Base-by-base conservation (phyloP, 2,888 invertebrate species). In the Trichacis sp. region DNA sequence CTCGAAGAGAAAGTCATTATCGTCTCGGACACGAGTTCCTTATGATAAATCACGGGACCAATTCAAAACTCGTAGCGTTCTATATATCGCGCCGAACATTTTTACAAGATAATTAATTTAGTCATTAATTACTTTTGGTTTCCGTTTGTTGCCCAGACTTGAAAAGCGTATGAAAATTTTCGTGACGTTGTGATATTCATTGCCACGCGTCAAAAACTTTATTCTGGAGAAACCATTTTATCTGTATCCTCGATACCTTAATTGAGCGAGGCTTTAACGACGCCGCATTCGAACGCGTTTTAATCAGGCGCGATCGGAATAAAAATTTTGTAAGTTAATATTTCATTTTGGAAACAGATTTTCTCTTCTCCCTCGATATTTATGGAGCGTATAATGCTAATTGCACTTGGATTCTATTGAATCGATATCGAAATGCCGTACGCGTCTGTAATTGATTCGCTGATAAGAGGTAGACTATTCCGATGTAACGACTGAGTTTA, bases 401-500 rank as follows among this genome's bases (percentile, higher is more conserved):
- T 57, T 60, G 54, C 4, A 8, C 57, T 55, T 59, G 53, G 43
- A 53, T 57, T 20, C 53, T 40, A 51, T 29, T 50, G 52, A 60
- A 56, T 53, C 36, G 47, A 15, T 30, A 42, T 50, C 20, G 49
- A 52, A 60, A 52, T 20, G 46, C 19, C 14, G 45, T 43, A 38
- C 30, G 20, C 47, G 51, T 11, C 38, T 14, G 20, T 46, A 36
- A 58, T 29, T 49, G 59, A 64, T 59, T 46, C 42, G 47, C 51
- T 59, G 66, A 66, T 66, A 66, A 62, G 58, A 48, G 62, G 59
- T 66, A 66, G 61, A 66, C 55, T 29, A 18, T 36, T 11, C 42
- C n/a, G 45, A 53, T 46, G 20, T 24, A 18, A 9, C 14, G 51
- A 43, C 40, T 15, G 40, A 43, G 52, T 6, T 1, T 1, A 67